A percentile compares a stretch with the other conserved stretches of the same genome.
These are phyloP conservation scores for Vanessa tameamea DNA, from an alignment of 1,140 invertebrate species.

Conservation along the genomic window DNA sequence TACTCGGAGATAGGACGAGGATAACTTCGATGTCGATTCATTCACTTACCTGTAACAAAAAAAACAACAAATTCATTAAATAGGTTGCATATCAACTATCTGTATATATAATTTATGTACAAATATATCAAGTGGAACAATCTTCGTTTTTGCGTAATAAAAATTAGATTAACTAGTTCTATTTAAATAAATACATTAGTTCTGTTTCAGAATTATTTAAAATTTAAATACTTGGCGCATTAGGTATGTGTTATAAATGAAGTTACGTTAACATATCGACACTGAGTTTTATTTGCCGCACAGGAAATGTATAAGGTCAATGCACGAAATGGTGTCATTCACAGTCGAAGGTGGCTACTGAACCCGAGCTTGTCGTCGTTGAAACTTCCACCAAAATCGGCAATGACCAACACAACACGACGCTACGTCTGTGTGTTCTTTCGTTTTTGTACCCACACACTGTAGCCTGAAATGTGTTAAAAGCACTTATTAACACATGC, in stretches of 20 bases:
- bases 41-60: conserved; percentile 65
- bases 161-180: neutral
- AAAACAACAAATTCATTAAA: neutral
- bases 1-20: conserved; percentile 15
- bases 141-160: neutral
- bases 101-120: neutral
- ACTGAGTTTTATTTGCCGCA: conserved; percentile 59
- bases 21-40: conserved; percentile 1
- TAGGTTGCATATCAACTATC: neutral
- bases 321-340: conserved; percentile 75
- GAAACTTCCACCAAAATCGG: conserved; percentile 68
- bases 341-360: conserved; percentile 73
- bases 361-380: conserved; percentile 73
- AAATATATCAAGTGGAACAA: neutral
- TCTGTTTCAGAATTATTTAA: neutral
- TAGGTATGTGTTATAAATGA: conserved; percentile 15
- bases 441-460: conserved; percentile 11
- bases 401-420: conserved; percentile 47
- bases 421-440: conserved; percentile 17
- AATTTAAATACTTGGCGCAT: conserved; percentile 24
- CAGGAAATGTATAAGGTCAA: conserved; percentile 75
- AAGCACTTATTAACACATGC: conserved; percentile 24
- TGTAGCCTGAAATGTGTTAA: conserved; percentile 19
- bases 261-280: conserved; percentile 44
- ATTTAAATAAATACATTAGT: neutral